A percentile compares a stretch with the other conserved stretches of the same genome.
Conservation (phyloP, 2,888 invertebrate species). For the Dyspetes luteomarginatus region DNA sequence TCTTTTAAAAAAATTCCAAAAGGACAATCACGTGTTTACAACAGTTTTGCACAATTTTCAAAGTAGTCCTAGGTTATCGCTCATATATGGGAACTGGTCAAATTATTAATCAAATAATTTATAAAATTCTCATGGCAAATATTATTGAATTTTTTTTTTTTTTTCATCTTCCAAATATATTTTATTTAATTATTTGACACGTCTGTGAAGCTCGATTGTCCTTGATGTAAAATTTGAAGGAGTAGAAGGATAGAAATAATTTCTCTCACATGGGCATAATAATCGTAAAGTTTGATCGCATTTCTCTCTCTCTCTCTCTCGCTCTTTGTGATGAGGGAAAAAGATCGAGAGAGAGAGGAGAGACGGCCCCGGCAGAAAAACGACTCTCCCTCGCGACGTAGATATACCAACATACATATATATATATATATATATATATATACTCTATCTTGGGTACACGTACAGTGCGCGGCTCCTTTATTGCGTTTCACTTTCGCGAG, state of each 20-base stretch:
- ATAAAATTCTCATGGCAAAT: background rate
- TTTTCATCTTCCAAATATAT: background rate
- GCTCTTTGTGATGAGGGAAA: constrained; percentile 20
- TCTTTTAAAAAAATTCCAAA: too few species aligned
- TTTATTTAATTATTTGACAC: background rate
- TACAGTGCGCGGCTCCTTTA: constrained; percentile 77
- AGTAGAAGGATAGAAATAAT: constrained; percentile 69
- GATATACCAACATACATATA: constrained; percentile 7
- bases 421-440: constrained; percentile 25
- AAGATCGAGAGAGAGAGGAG: constrained; percentile 19
- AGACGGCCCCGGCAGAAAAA: constrained; percentile 19
- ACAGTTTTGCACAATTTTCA: background rate
- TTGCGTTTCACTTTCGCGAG: constrained; percentile 83
- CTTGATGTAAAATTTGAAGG: constrained; percentile 31
- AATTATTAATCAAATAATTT: too few species aligned
- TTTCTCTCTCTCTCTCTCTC: constrained; percentile 42
- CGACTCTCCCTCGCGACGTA: constrained; percentile 52
- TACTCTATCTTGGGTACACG: constrained; percentile 40
- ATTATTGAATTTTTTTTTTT: background rate
- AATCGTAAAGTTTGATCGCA: constrained; percentile 71
- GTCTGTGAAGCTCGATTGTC: constrained; percentile 10
- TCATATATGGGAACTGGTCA: too few species aligned
- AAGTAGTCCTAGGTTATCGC: too few species aligned
- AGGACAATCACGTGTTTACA: too few species aligned
- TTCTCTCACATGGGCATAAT: constrained; percentile 74